Evolutionary conservation across 2,888 invertebrate genomes (phyloP), one percentile per base, ranked within the genome.

Genomic region (Taphrorychus bicolor): DNA sequence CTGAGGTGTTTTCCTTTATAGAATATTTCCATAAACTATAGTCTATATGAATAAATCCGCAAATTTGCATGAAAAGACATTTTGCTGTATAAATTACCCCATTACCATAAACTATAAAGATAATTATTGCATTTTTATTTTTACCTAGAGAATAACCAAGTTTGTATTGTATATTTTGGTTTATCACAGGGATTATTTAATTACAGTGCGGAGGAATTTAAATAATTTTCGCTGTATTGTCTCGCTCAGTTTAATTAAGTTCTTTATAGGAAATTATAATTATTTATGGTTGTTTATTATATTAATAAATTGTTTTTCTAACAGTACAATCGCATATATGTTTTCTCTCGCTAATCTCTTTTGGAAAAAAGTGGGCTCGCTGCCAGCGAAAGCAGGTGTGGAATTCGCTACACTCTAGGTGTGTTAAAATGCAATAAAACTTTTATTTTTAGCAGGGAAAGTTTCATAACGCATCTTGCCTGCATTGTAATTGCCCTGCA

Each of bases 231-330:
- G n/a, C n/a, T n/a, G n/a, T n/a, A n/a, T n/a, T n/a, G n/a, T n/a
- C 32, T 32, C 32, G 11, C 9, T 32, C 11, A 32, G 32, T 32
- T 9, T 9, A 32, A 32, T 32, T 11, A 9, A 32, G 1, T 32
- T 9, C 3, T 7, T 32, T 32, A 9, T 32, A 32, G 32, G 32
- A n/a, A n/a, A n/a, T 32, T 7, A 32, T 32, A 32, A 32, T 32
- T 32, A 32, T 32, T 32, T 32, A 49, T 49, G 19, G 18, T 49
- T 49, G 49, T 49, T 49, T 49, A 49, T 18, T 18, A 49, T 17
- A 49, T 49, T 18, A 49, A 49, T 49, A 49, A 49, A 49, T 49
- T 49, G 49, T 49, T 49, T 17, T 18, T 18, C 32, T 32, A 32
- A 32, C 32, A 32, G 7, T 32, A 32, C 32, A 32, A 3, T 3